Evolutionary conservation across 2,888 invertebrate species (phyloP), one percentile per base, ranked within the genome.

Genomic region (Dichetophora obliterata): DNA sequence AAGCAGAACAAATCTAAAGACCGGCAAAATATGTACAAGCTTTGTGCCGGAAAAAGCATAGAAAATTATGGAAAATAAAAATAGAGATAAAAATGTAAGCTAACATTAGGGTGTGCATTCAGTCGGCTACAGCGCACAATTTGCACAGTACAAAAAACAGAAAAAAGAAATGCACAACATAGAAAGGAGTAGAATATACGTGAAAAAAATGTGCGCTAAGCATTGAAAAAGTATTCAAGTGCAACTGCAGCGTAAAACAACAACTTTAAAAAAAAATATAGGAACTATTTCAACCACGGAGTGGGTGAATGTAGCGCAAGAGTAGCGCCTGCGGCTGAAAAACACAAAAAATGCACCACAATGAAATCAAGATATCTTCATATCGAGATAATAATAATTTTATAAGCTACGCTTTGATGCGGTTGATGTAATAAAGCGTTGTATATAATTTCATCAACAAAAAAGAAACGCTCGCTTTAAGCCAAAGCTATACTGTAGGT

Each of bases 381-480:
- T 31, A 66, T 66, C 66, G 43, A 68, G 68, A 68, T 68, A 68
- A 68, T 27, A 50, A 68, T 68, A 68, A 50, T 68, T 68, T 68
- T 68, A 50, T 68, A 68, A 48, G 50, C 50, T 50, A 68, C 68
- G 68, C 68, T 68, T 68, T 68, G 68, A 68, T 68, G 68, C 68
- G 68, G 68, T 68, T 66, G 48, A 43, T 43, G 43, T 43, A 43
- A 43, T 43, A 11, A 43, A 43, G 3, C 14, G 14, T 43, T 43
- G 11, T 43, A 43, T 11, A 11, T 43, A 1, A 1, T 2, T 3
- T 43, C 43, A 43, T 1, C n/a, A 4, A 37, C 1, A 43, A 43
- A 43, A 43, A 43, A 14, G 14, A 43, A 43, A 43, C 11, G 6
- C 14, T 43, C 11, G 14, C 43, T 43, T 43, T 43, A 14, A 6